phyloP scores from a whole-genome alignment of 2,888 invertebrate species.

The Nomada hirtipes region DNA sequence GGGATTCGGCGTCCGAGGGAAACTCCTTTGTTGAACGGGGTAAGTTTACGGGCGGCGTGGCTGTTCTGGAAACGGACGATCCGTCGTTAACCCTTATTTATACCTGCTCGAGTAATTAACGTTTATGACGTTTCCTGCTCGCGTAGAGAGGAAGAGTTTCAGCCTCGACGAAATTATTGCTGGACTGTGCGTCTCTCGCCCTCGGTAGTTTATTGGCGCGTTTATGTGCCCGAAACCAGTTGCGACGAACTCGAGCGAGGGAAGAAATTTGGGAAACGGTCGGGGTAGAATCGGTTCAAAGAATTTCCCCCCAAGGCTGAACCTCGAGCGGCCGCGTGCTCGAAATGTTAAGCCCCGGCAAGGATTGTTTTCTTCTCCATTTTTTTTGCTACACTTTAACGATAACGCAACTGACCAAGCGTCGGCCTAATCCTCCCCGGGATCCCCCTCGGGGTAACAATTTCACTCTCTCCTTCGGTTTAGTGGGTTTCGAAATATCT shows the following conservation, averaged over 20 bases:
- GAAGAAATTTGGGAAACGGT: constrained; percentile 23
- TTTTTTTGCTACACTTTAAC: not conserved
- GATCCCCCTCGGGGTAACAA: not conserved
- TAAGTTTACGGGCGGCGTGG: constrained; percentile 24
- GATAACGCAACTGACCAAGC: not conserved
- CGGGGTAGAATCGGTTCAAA: constrained; percentile 13
- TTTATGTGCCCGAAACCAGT: constrained; percentile 25
- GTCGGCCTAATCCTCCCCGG: not conserved
- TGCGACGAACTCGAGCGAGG: constrained; percentile 47
- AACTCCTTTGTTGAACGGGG: constrained; percentile 36
- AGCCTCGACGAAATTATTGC: constrained; percentile 33
- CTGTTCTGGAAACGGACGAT: constrained; percentile 32
- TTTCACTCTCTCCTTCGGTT: not conserved
- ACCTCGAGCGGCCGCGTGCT: not conserved
- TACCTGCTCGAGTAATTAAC: constrained; percentile 62
- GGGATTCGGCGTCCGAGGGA: constrained; percentile 4
- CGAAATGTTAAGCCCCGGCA: not conserved
- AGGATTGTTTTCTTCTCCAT: not conserved
- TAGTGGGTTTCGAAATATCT: not conserved
- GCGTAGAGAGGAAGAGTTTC: constrained; percentile 17
- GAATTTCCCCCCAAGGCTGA: constrained; percentile 27
- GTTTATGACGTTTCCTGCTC: constrained; percentile 48
- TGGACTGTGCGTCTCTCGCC: constrained; percentile 20
- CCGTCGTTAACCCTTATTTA: constrained; percentile 61
- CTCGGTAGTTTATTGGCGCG: constrained; percentile 43